These are phyloP conservation scores for Ceyx margarethae DNA, from an alignment of 2,113 vertebrate genomes.

Conservation along the genomic window DNA sequence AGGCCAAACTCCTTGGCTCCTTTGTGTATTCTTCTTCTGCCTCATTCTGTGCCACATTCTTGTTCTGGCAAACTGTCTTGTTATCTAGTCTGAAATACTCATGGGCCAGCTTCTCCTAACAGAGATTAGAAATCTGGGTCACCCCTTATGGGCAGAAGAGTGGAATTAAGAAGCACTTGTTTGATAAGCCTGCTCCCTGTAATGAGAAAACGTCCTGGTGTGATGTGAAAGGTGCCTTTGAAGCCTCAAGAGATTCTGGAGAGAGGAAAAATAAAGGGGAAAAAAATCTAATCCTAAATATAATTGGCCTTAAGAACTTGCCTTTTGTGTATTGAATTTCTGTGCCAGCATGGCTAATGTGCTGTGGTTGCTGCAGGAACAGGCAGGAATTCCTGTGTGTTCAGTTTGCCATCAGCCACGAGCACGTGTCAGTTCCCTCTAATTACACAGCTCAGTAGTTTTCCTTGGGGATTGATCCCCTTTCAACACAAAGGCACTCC, in stretches of 20 bases:
- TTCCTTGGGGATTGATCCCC: background rate
- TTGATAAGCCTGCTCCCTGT: background rate
- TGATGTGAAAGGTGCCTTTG: constrained; percentile 46
- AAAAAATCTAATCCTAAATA: background rate
- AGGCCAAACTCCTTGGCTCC: background rate
- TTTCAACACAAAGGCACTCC: background rate
- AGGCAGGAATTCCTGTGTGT: background rate
- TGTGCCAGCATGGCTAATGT: background rate
- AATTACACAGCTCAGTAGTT: background rate
- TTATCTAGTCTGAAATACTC: background rate
- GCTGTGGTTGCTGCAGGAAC: background rate
- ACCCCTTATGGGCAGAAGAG: background rate
- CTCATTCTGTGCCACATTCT: background rate
- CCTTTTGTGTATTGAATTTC: background rate
- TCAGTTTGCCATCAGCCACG: background rate
- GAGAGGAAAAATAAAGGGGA: background rate
- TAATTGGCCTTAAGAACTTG: background rate
- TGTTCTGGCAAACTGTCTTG: background rate
- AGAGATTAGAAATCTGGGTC: constrained; percentile 32
- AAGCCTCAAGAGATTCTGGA: background rate
- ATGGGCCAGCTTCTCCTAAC: background rate
- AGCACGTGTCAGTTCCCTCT: background rate
- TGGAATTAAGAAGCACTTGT: background rate
- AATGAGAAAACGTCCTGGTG: constrained; percentile 4
- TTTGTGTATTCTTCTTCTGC: background rate